Conservation (phyloP, 2,888 invertebrate genomes). For the Ecliptopera silaceata region DNA sequence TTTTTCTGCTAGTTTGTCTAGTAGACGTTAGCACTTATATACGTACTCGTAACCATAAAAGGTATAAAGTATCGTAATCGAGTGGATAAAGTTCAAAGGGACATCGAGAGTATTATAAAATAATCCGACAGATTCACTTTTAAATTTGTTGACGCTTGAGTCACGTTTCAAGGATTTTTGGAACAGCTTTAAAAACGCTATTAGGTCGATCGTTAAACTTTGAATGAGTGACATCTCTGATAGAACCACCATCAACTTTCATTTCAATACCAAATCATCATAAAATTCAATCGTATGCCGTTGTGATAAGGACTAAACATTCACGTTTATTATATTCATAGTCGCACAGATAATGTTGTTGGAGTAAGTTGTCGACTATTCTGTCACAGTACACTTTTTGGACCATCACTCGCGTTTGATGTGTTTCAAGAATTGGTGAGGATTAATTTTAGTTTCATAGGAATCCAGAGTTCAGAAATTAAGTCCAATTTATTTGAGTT, state of each 20-base stretch:
- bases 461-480: slow-evolving; percentile 56
- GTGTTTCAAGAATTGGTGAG: slow-evolving; percentile 68
- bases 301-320: slow-evolving; percentile 18
- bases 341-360: slow-evolving; percentile 45
- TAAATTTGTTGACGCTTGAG: slow-evolving; percentile 77
- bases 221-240: slow-evolving; percentile 80
- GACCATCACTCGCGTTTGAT: slow-evolving; percentile 72
- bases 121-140: slow-evolving; percentile 72
- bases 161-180: slow-evolving; percentile 80
- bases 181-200: slow-evolving; percentile 79
- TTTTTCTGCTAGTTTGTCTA: too few relatives aligned
- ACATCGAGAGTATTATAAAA: slow-evolving; percentile 67
- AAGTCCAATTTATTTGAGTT: slow-evolving; percentile 51
- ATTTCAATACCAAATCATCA: neutral
- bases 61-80: slow-evolving; percentile 52
- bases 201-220: slow-evolving; percentile 80
- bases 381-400: slow-evolving; percentile 71
- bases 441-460: slow-evolving; percentile 73
- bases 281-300: slow-evolving; percentile 37
- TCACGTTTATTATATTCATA: neutral
- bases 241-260: slow-evolving; percentile 44
- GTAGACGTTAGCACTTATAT: too few relatives aligned
- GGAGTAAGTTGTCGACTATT: slow-evolving; percentile 68
- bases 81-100: slow-evolving; percentile 64
- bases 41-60: too few relatives aligned